phyloP scores from a whole-genome alignment of 2,888 invertebrate genomes.

The Imbricaverruca yamaguchii region DNA sequence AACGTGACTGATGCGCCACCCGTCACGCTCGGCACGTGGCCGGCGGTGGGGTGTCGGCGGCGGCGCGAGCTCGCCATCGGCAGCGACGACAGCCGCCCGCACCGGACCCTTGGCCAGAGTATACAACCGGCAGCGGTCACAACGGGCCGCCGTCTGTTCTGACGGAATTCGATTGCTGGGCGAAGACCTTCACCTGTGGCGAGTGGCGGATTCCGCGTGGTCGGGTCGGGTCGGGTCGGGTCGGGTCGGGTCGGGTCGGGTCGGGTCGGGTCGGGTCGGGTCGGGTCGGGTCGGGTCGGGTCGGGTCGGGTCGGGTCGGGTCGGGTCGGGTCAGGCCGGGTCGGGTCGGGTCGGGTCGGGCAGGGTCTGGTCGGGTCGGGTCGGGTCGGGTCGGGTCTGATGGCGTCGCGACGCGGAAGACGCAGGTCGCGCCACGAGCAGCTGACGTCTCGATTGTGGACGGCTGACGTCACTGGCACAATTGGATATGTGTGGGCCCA shows the following conservation, averaged over 20 bases:
- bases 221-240: background rate
- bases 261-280: conserved; percentile 7
- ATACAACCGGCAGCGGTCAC: background rate
- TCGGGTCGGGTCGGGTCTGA: conserved; percentile 23
- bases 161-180: background rate
- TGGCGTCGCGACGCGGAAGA: too few species aligned
- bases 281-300: conserved; percentile 14
- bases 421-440: too few species aligned
- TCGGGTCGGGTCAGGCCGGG: conserved; percentile 19
- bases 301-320: conserved; percentile 20
- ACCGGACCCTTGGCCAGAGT: too few species aligned
- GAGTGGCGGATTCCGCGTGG: too few species aligned
- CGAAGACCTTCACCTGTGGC: background rate
- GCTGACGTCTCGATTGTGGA: too few species aligned
- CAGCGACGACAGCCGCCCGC: too few species aligned
- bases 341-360: conserved; percentile 23
- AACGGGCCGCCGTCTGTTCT: background rate
- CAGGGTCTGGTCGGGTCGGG: too few species aligned
- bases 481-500: too few species aligned
- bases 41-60: too few species aligned
- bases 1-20: background rate
- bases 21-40: too few species aligned
- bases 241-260: conserved; percentile 18
- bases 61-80: too few species aligned
- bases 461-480: too few species aligned